Percentiles rank a stretch among this genome's conserved stretches.
phyloP scores from a whole-genome alignment of 2,113 vertebrate genomes.

The Numida meleagris region DNA sequence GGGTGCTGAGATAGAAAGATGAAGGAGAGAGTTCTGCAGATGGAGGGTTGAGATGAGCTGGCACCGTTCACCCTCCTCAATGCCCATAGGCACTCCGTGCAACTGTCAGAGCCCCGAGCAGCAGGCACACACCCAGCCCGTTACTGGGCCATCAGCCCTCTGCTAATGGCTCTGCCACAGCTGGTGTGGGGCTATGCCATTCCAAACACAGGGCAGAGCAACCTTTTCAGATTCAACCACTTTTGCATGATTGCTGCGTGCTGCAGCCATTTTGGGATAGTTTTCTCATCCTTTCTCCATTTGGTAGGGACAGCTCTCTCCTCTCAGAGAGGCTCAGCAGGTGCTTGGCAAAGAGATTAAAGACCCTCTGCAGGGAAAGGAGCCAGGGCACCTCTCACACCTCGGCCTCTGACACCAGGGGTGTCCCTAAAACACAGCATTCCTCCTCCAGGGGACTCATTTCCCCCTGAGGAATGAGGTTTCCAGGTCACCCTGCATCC shows the following conservation, averaged over 20 bases:
- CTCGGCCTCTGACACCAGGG: not conserved
- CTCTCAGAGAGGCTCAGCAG: not conserved
- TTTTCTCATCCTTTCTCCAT: not conserved
- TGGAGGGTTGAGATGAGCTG: not conserved
- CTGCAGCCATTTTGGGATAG: not conserved
- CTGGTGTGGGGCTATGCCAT: not conserved
- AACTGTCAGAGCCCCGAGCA: not conserved
- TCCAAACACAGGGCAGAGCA: not conserved
- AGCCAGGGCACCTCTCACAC: not conserved
- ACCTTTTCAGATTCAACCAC: not conserved
- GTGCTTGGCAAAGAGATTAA: not conserved
- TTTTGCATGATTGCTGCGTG: not conserved
- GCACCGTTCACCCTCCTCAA: not conserved
- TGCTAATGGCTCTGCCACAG: constrained; percentile 1
- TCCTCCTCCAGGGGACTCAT: not conserved
- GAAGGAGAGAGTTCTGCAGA: not conserved
- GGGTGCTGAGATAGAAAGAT: not conserved
- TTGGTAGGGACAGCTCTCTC: not conserved
- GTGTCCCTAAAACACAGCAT: not conserved
- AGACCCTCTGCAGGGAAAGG: not conserved
- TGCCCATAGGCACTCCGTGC: not conserved
- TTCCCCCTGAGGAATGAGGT: not conserved
- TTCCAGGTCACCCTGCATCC: not conserved
- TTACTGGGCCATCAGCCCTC: not conserved
- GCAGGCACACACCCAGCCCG: not conserved